A percentile compares a stretch with the other conserved stretches of the same genome.
Conservation (phyloP, 2,797 vertebrate genomes). For the Lagorchestes hirsutus region DNA sequence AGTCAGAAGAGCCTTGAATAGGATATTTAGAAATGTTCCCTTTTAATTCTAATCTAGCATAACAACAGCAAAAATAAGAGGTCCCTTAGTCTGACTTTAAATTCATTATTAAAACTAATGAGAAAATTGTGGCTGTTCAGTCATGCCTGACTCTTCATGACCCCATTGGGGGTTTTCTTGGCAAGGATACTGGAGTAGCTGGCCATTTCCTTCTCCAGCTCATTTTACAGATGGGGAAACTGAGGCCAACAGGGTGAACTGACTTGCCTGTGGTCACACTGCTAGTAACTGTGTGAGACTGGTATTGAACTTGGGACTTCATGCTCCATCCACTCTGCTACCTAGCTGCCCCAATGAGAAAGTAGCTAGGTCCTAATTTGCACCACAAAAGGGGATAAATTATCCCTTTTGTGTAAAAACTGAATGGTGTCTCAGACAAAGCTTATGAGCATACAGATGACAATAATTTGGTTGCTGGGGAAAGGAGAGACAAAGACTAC, state of each 20-base stretch:
- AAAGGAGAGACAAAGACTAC: background rate
- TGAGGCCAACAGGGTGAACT: no score
- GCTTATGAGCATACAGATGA: background rate
- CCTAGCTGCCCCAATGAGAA: background rate
- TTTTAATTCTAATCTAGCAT: background rate
- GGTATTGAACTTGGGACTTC: background rate
- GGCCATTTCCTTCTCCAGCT: background rate
- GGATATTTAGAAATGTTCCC: background rate
- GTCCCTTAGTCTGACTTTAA: background rate
- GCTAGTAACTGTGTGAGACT: background rate
- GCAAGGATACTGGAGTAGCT: background rate
- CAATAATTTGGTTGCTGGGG: background rate
- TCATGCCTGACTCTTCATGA: background rate
- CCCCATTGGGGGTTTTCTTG: background rate
- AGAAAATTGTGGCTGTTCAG: background rate
- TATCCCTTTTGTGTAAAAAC: background rate
- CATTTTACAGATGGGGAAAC: background rate
- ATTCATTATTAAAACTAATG: background rate
- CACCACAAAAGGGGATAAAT: background rate
- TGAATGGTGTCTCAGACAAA: background rate
- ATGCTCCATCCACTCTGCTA: background rate
- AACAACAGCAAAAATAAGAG: background rate
- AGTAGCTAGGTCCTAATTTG: background rate
- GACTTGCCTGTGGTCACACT: background rate
- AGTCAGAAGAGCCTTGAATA: background rate